These are phyloP conservation scores for Orthosia gracilis DNA, from an alignment of 2,888 invertebrate genomes.

Conservation along the genomic window DNA sequence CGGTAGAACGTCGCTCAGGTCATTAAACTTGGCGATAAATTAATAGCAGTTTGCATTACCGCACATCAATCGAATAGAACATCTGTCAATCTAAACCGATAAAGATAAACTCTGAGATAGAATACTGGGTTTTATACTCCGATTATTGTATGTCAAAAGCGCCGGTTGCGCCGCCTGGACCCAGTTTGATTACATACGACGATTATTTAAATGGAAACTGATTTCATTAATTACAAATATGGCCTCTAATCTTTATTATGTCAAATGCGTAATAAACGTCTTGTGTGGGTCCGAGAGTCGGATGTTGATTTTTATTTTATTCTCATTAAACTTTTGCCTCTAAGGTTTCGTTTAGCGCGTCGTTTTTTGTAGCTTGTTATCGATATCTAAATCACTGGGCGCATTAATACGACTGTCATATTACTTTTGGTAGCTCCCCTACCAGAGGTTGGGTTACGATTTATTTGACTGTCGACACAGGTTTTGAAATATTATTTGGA, in stretches of 20 bases:
- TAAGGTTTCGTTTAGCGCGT: slow-evolving; percentile 78
- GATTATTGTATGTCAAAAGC: slow-evolving; percentile 81
- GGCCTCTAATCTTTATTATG: slow-evolving; percentile 84
- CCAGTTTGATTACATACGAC: slow-evolving; percentile 75
- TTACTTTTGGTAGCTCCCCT: slow-evolving; percentile 78
- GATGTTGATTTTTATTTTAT: slow-evolving; percentile 73
- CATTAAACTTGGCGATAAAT: slow-evolving; percentile 76
- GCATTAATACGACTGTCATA: slow-evolving; percentile 86
- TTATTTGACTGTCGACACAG: slow-evolving; percentile 65
- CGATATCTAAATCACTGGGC: slow-evolving; percentile 84
- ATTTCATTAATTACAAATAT: slow-evolving; percentile 89
- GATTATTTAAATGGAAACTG: slow-evolving; percentile 81
- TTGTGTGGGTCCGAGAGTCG: slow-evolving; percentile 70
- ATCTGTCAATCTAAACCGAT: slow-evolving; percentile 78
- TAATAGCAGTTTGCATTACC: slow-evolving; percentile 79
- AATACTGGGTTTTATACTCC: slow-evolving; percentile 73
- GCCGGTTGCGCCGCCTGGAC: slow-evolving; percentile 77
- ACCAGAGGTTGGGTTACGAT: slow-evolving; percentile 69
- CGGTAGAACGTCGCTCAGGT: slow-evolving; percentile 70
- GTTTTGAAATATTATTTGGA: slow-evolving; percentile 61
- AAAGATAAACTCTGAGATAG: slow-evolving; percentile 78
- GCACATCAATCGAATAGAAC: slow-evolving; percentile 75
- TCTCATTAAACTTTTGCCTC: slow-evolving; percentile 71
- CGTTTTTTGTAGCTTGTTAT: slow-evolving; percentile 81
- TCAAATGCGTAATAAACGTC: slow-evolving; percentile 77